Conservation (phyloP, 2,888 invertebrate genomes). For the Hololepta plana region DNA sequence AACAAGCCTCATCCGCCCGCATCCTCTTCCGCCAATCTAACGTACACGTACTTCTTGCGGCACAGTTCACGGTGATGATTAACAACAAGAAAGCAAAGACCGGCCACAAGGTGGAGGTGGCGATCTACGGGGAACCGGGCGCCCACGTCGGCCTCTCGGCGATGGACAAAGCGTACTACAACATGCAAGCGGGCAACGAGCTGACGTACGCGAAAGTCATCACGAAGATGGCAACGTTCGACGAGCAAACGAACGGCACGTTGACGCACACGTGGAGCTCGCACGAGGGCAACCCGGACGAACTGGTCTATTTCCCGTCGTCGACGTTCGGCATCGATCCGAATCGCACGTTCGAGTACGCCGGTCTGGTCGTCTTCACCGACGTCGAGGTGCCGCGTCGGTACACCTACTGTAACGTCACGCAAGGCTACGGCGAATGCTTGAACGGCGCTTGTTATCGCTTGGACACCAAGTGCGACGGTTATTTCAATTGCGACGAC, state of each 20-base stretch:
- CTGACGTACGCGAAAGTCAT: slow-evolving; percentile 73
- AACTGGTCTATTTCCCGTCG: slow-evolving; percentile 71
- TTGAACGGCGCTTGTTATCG: slow-evolving; percentile 67
- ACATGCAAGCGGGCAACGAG: slow-evolving; percentile 87
- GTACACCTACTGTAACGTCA: slow-evolving; percentile 48
- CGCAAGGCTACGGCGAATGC: slow-evolving; percentile 61
- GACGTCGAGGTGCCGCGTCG: slow-evolving; percentile 65
- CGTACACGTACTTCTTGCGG: background rate
- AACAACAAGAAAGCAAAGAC: slow-evolving; percentile 89
- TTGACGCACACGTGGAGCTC: slow-evolving; percentile 70
- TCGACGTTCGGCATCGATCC: slow-evolving; percentile 86
- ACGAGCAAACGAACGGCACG: slow-evolving; percentile 71
- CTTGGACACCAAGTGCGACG: slow-evolving; percentile 60
- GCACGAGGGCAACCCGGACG: slow-evolving; percentile 70
- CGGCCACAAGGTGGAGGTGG: slow-evolving; percentile 83
- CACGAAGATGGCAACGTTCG: slow-evolving; percentile 74
- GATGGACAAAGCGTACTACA: slow-evolving; percentile 74
- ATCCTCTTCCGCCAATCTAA: slow-evolving; percentile 10
- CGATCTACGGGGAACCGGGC: slow-evolving; percentile 85
- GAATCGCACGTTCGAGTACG: slow-evolving; percentile 82
- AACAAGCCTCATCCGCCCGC: too few relatives aligned
- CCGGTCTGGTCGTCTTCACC: slow-evolving; percentile 77
- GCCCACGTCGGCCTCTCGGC: slow-evolving; percentile 86
- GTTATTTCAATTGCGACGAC: slow-evolving; percentile 59
- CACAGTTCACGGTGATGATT: slow-evolving; percentile 60